These are phyloP conservation scores for Takifugu ocellatus DNA, from an alignment of 2,797 vertebrate species.

Conservation along the genomic window DNA sequence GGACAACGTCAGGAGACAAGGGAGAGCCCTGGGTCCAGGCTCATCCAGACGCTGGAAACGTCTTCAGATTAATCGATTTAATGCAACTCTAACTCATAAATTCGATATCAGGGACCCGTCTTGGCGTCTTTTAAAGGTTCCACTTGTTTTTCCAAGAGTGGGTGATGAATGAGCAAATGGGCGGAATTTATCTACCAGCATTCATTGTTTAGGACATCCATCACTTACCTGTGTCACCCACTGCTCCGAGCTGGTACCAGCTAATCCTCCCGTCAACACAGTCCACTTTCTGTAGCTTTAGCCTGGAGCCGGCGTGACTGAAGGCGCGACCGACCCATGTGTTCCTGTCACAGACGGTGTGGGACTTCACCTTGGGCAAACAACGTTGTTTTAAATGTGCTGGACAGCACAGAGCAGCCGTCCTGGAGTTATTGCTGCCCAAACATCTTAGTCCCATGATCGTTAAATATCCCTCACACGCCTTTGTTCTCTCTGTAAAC, in stretches of 20 bases:
- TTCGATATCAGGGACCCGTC: no score
- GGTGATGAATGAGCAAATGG: constrained; percentile 1
- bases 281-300: constrained; percentile 30
- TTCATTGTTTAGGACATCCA: constrained; percentile 9
- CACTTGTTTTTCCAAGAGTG: background rate
- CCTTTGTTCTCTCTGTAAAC: constrained; percentile 54
- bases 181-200: constrained; percentile 16
- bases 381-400: constrained; percentile 46
- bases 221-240: constrained; percentile 42
- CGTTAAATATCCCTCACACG: constrained; percentile 38
- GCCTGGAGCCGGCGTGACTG: constrained; percentile 25
- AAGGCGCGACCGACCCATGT: constrained; percentile 24
- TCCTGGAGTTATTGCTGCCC: constrained; percentile 27
- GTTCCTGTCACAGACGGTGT: constrained; percentile 22
- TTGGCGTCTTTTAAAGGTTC: no score
- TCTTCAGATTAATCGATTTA: background rate
- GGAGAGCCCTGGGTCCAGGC: background rate
- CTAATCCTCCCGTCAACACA: constrained; percentile 53
- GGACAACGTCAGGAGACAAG: background rate
- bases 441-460: constrained; percentile 40
- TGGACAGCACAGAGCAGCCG: constrained; percentile 20
- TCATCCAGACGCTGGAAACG: background rate
- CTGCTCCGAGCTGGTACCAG: constrained; percentile 16
- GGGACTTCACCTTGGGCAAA: constrained; percentile 60
- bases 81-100: no score